phyloP scores from a whole-genome alignment of 2,797 vertebrate genomes.

The Lophius americanus region DNA sequence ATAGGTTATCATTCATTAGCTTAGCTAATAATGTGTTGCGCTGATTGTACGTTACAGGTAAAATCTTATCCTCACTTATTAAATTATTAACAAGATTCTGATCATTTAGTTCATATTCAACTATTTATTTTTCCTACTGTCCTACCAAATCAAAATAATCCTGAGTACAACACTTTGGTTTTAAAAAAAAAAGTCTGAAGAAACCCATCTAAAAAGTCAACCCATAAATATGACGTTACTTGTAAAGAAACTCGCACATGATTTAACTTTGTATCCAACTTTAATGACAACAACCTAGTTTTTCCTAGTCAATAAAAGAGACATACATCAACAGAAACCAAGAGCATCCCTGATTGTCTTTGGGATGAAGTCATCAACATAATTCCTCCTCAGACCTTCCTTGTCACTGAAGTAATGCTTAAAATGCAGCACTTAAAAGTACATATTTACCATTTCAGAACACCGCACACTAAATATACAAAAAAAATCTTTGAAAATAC shows the following conservation, averaged over 20 bases:
- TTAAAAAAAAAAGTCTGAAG: background rate
- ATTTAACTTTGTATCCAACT: background rate
- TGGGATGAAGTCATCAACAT: background rate
- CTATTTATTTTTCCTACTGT: too few species aligned
- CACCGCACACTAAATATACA: background rate
- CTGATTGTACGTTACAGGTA: too few species aligned
- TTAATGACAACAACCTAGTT: background rate
- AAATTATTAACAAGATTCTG: too few species aligned
- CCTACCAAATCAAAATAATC: background rate
- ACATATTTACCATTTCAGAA: background rate
- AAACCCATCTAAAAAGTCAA: too few species aligned
- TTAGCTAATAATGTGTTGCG: too few species aligned
- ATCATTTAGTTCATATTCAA: too few species aligned
- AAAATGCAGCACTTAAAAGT: background rate
- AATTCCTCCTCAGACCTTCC: background rate
- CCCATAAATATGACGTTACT: too few species aligned
- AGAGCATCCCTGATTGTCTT: constrained; percentile 9
- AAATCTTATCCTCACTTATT: background rate
- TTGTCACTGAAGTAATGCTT: background rate
- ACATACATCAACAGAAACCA: constrained; percentile 5
- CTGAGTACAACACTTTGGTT: background rate
- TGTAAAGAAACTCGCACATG: too few species aligned
- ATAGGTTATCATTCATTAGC: too few species aligned
- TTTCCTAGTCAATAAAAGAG: constrained; percentile 1
- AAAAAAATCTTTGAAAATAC: background rate